Percentiles rank a stretch among this genome's conserved stretches.
Evolutionary conservation across 2,888 invertebrate species (phyloP).

Genomic region (Zeuzera pyrina): DNA sequence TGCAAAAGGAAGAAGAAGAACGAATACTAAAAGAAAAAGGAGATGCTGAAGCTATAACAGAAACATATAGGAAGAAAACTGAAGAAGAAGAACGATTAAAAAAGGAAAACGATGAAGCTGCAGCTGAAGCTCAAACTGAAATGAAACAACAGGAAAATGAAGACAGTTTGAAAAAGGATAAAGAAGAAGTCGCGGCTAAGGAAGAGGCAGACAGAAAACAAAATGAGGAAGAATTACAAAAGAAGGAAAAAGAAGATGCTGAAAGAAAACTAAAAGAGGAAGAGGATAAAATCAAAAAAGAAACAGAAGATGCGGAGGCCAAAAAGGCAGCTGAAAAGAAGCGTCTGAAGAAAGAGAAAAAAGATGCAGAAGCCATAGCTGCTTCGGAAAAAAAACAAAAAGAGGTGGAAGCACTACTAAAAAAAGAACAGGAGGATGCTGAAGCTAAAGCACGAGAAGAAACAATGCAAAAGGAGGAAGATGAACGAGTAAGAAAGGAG

Average conservation of each 20-base stretch:
- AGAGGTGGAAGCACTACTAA: neutral
- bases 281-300: neutral
- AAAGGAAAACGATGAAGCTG: slow-evolving; percentile 13
- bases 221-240: slow-evolving; percentile 6
- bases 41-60: too few species aligned
- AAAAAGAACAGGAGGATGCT: slow-evolving; percentile 2
- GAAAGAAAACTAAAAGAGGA: slow-evolving; percentile 5
- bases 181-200: slow-evolving; percentile 5
- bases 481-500: slow-evolving; percentile 11
- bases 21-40: slow-evolving; percentile 3
- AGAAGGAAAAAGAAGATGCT: slow-evolving; percentile 6
- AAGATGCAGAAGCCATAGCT: slow-evolving; percentile 13
- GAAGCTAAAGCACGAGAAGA: neutral
- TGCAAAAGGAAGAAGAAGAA: slow-evolving; percentile 4
- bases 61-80: too few species aligned
- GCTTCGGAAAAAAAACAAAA: slow-evolving; percentile 3
- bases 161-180: slow-evolving; percentile 3
- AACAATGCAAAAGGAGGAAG: neutral
- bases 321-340: neutral
- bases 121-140: slow-evolving; percentile 1
- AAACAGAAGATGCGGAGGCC: slow-evolving; percentile 9
- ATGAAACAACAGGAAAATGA: slow-evolving; percentile 7
- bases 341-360: neutral
- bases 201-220: slow-evolving; percentile 10
- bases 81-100: slow-evolving; percentile 6